Percentiles rank a stretch among this genome's conserved stretches.
Conservation (phyloP, 2,888 invertebrate genomes). For the Miltochrista miniata region DNA sequence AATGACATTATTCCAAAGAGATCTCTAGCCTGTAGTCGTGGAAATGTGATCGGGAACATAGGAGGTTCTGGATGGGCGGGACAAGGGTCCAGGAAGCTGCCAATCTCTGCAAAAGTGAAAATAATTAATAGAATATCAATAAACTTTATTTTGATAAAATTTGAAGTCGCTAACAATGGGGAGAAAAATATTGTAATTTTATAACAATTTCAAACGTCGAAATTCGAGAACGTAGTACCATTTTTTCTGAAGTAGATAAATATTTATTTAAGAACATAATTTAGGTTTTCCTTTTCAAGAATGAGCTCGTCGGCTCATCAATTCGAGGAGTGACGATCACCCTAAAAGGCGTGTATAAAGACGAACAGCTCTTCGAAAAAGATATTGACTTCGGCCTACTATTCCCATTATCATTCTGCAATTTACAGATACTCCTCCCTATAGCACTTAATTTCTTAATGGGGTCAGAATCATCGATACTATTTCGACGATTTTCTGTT, state of each 20-base stretch:
- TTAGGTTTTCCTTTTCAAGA: slow-evolving; percentile 46
- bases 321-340: slow-evolving; percentile 67
- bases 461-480: slow-evolving; percentile 56
- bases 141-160: slow-evolving; percentile 52
- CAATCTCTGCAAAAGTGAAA: slow-evolving; percentile 5
- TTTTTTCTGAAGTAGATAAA: slow-evolving; percentile 12
- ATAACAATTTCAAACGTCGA: slow-evolving; percentile 37
- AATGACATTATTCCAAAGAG: too few species aligned
- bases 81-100: slow-evolving; percentile 3
- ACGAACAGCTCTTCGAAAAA: slow-evolving; percentile 72
- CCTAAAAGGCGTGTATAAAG: slow-evolving; percentile 69
- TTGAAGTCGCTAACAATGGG: slow-evolving; percentile 55
- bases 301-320: slow-evolving; percentile 49
- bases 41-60: background rate
- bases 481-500: slow-evolving; percentile 53
- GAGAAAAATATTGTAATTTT: slow-evolving; percentile 44
- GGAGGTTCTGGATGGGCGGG: background rate
- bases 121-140: slow-evolving; percentile 3
- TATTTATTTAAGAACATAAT: slow-evolving; percentile 18
- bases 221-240: slow-evolving; percentile 34
- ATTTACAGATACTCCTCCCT: slow-evolving; percentile 72
- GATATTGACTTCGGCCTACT: slow-evolving; percentile 62
- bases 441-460: slow-evolving; percentile 74
- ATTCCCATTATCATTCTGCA: slow-evolving; percentile 60
- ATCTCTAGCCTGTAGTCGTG: background rate